Conservation (phyloP, 1,140 invertebrate genomes). For the Macrobrachium rosenbergii region DNA sequence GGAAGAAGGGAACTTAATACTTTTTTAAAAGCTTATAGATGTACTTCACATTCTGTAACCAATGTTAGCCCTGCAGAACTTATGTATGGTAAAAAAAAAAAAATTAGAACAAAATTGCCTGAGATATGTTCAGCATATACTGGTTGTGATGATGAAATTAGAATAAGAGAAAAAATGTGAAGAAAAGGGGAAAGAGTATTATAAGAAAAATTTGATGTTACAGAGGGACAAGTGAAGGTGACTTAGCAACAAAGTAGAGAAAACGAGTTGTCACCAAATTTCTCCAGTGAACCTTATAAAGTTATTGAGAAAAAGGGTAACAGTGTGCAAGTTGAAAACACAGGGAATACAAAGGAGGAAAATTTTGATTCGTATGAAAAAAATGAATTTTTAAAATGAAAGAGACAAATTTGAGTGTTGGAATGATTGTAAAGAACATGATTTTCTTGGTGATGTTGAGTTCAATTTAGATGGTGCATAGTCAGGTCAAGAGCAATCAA, state of each 20-base stretch:
- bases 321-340: too few relatives aligned
- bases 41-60: constrained; percentile 9
- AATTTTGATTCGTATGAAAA: neutral
- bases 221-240: neutral
- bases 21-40: constrained; percentile 13
- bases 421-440: too few relatives aligned
- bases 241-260: neutral
- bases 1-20: constrained; percentile 9
- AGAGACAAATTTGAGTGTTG: too few relatives aligned
- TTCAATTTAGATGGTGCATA: too few relatives aligned
- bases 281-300: neutral
- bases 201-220: neutral
- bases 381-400: too few relatives aligned
- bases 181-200: constrained; percentile 7
- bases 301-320: neutral
- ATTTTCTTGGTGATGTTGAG: too few relatives aligned
- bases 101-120: constrained; percentile 6
- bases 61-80: neutral
- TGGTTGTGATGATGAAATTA: constrained; percentile 8
- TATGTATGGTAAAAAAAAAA: constrained; percentile 32
- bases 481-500: too few relatives aligned
- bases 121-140: neutral
- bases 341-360: neutral
- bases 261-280: neutral
- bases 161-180: neutral